A percentile compares a stretch with the other conserved stretches of the same genome.
Evolutionary conservation across 2,888 invertebrate species (phyloP).

Genomic region (Zootermopsis nevadensis): DNA sequence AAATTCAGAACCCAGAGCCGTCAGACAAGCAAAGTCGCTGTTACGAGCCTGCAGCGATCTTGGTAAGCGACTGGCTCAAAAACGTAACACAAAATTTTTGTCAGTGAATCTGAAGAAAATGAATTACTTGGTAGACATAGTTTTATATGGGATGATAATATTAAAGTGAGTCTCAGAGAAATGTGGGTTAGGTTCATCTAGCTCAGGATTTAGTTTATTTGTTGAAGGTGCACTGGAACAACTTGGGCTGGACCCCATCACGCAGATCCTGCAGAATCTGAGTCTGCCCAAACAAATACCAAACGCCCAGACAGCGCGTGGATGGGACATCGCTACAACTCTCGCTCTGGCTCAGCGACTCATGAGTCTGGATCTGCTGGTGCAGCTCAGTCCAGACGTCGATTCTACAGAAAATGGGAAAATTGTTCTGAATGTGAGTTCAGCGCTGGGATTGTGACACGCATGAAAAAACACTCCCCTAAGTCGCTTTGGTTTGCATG

Average conservation of each 20-base stretch:
- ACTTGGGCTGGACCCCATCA: conserved; percentile 21
- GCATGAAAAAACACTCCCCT: no score
- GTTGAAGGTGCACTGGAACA: not conserved
- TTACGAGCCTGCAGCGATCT: not conserved
- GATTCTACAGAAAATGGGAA: not conserved
- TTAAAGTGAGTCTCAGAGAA: no score
- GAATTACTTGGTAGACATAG: no score
- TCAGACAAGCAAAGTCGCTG: conserved; percentile 25
- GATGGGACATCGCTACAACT: conserved; percentile 20
- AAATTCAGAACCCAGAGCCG: not conserved
- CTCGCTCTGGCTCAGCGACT: not conserved
- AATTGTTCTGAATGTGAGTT: conserved; percentile 10
- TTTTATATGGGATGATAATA: no score
- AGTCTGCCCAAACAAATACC: not conserved
- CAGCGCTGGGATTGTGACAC: no score
- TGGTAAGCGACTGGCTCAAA: not conserved
- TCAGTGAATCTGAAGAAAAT: no score
- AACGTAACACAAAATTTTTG: no score
- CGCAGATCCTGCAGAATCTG: conserved; percentile 12
- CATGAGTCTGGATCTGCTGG: not conserved
- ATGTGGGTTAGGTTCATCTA: no score
- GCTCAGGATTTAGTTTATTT: no score
- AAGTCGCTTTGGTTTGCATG: no score
- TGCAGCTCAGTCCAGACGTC: conserved; percentile 14
- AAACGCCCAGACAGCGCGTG: not conserved